Conservation (phyloP, 2,113 vertebrate genomes). For the Cephalophus harveyi region DNA sequence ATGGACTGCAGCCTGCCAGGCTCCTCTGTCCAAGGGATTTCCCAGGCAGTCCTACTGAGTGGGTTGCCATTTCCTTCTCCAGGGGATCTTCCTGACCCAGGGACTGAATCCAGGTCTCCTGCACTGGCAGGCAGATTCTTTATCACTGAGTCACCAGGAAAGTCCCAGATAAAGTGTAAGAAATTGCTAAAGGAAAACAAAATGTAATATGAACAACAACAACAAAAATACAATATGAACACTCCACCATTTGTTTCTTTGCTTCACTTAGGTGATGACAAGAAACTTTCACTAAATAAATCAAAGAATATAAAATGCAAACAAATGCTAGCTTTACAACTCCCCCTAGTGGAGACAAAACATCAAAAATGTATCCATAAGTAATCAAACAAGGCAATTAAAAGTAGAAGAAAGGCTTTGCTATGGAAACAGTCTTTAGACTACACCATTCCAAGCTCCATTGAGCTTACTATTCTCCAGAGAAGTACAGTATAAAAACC, state of each 20-base stretch:
- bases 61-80: not conserved
- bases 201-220: not conserved
- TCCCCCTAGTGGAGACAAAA: conserved; percentile 57
- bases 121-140: not conserved
- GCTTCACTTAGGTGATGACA: not conserved
- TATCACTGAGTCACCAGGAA: not conserved
- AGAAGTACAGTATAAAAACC: not conserved
- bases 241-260: conserved; percentile 26
- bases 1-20: not conserved
- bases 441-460: not conserved
- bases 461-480: not conserved
- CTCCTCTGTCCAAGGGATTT: not conserved
- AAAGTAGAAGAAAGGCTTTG: not conserved
- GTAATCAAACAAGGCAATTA: not conserved
- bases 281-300: not conserved
- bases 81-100: not conserved
- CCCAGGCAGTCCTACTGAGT: not conserved
- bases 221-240: not conserved
- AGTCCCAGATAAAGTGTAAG: not conserved
- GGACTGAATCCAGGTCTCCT: not conserved
- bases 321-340: conserved; percentile 37
- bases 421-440: not conserved
- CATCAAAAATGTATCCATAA: not conserved
- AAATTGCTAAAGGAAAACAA: not conserved
- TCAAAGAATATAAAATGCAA: conserved; percentile 23